Evolutionary conservation across 64 coral and sea anemone species (phyloP), one percentile per base, ranked within the genome.

Genomic region (Astreopora myriophthalma): DNA sequence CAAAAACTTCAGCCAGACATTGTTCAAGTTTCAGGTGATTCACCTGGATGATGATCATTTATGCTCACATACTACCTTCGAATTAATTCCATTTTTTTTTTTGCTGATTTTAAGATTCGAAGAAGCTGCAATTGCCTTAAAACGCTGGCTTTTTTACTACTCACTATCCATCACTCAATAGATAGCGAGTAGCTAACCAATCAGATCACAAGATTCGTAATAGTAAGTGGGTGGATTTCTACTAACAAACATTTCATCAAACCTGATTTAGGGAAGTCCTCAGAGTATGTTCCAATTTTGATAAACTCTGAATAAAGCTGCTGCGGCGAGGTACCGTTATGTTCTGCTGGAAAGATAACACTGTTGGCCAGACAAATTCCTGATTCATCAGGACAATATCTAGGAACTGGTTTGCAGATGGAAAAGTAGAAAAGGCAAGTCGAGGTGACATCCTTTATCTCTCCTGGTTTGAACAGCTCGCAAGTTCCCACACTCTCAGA

Each of bases 361-460:
- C 22, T 60, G 27, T 34, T 34, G 26, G 76, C 49, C 49, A 80
- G 5, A 30, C 76, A 80, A 80, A 80, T 80, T 60, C 76, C 76
- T 34, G 48, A 57, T 8, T n/a, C 52, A 58, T 35, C 76, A 60
- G 76, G 48, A 29, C 76, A 80, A 34, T 58, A 58, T 0, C 14
- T n/a, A 35, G 76, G 76, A 80, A 80, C 76, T 55, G 48, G 27
- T 6, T 33, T 3, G n/a, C 76, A 80, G 52, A 80, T 33, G 19
- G 76, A 80, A 22, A 80, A 80, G 48, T 61, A 80, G 48, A 80
- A 80, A 60, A 80, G 1, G 19, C 76, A 80, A 19, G 48, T 80
- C 6, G 76, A 60, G 16, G 2, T 61, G 75, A 27, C 37, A 55
- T 31, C n/a, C n/a, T n/a, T 78, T 30, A 2, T 3, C 3, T 6